Base-by-base conservation (phyloP, 2,888 invertebrate genomes). In the Caenorhabditis drosophilae region DNA sequence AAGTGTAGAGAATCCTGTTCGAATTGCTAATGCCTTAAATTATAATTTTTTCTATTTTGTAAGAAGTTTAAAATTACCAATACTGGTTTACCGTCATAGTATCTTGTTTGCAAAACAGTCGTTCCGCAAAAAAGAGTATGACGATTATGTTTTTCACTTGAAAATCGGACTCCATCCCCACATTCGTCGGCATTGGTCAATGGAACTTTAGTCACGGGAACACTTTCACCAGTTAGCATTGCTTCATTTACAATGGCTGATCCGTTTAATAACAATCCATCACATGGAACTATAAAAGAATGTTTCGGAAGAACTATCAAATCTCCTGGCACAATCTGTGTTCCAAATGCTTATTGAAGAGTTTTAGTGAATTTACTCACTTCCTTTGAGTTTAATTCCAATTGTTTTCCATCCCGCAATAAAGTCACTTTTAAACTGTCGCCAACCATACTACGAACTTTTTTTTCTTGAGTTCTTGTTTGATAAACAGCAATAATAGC, bases 151-250 rank as follows among this genome's bases (percentile, higher is more conserved):
- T 88, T 88, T 70, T 90, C 89, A 15, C 90, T 87, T 51, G 89
- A 88, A 84, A 90, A 73, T 2, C 55, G 48, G 11, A 69, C 57
- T 18, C 66, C 49, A 6, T 55, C 52, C 1, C 57, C 57, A 40
- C 71, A 75, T 2, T 74, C 77, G 23, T 81, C 79, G 4, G 73
- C 67, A 35, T 75, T 79, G 2, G 76, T 73, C 47, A 82, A 26
- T 0, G 81, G 77, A 15, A 74, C 92, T 86, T 95, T 95, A 68
- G 91, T 91, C 6, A 93, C 91, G 2, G 94, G 94, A 2, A 93
- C 91, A 85, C 92, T 92, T 87, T 95, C 95, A 67, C 94, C 92
- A 11, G 94, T 94, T 3, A 95, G 88, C 91, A 93, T 92, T 82
- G 92, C 91, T 85, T 95, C 94, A 84, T 95, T 93, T 57, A 95